Conservation (phyloP, 2,113 vertebrate genomes). For the Tachuris rubrigastra region DNA sequence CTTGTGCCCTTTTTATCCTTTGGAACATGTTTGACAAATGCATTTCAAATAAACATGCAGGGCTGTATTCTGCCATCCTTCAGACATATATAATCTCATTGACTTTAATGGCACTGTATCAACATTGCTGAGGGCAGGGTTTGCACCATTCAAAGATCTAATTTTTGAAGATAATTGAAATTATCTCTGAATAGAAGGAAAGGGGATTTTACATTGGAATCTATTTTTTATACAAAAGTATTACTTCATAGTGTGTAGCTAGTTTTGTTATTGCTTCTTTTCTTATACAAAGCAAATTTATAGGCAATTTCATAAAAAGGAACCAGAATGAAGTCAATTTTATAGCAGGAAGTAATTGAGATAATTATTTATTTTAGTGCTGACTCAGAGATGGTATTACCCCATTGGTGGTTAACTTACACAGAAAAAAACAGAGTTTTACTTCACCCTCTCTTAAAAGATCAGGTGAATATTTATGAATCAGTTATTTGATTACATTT, state of each 20-base stretch:
- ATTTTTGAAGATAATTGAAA: constrained; percentile 22
- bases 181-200: neutral
- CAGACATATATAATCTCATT: neutral
- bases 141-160: neutral
- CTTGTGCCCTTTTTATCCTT: neutral
- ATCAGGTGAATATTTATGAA: neutral
- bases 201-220: neutral
- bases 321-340: neutral
- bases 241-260: neutral
- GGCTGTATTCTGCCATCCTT: neutral
- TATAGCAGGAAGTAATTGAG: neutral
- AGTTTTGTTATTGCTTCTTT: neutral
- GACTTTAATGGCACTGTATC: neutral
- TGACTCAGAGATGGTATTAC: neutral
- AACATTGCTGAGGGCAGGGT: neutral
- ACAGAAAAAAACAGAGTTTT: neutral
- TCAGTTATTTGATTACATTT: neutral
- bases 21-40: neutral
- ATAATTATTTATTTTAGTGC: neutral
- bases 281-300: neutral
- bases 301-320: neutral
- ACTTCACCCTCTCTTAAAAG: neutral
- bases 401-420: neutral
- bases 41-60: neutral
- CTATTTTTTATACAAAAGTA: neutral